Evolutionary conservation across 2,888 invertebrate genomes (phyloP).

Genomic region (Eilema griseolum): DNA sequence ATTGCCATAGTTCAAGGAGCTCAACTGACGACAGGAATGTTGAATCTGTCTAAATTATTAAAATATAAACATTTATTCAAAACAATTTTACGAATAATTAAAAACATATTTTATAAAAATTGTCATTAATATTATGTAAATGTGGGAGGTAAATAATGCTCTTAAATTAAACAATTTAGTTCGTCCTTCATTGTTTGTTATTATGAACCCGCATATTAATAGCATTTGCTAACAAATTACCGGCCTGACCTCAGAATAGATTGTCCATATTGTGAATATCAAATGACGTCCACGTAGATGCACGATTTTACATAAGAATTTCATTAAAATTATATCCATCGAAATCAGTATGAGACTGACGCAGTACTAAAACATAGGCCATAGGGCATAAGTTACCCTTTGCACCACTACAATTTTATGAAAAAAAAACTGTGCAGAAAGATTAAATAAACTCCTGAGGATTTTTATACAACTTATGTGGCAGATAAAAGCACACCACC

Average conservation of each 20-base stretch:
- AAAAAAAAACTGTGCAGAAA: no score
- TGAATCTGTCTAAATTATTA: constrained; percentile 27
- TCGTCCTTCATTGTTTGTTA: constrained; percentile 23
- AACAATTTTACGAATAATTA: background rate
- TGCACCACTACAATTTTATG: no score
- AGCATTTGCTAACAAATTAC: constrained; percentile 24
- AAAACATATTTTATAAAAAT: background rate
- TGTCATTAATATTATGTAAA: constrained; percentile 13
- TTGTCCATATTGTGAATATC: constrained; percentile 19
- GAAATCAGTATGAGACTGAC: background rate
- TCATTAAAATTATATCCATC: background rate
- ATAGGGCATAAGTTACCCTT: no score
- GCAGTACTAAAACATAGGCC: no score
- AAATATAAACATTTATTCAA: constrained; percentile 17
- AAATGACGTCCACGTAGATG: constrained; percentile 8
- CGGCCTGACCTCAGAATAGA: constrained; percentile 32
- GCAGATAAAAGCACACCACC: no score
- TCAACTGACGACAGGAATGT: constrained; percentile 30
- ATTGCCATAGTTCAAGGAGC: constrained; percentile 48
- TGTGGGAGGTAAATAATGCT: constrained; percentile 18
- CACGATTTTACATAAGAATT: background rate
- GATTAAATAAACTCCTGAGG: no score
- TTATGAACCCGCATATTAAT: constrained; percentile 22
- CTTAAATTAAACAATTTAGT: constrained; percentile 22
- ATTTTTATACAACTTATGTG: no score